Evolutionary conservation across 2,113 vertebrate species (phyloP).

Genomic region (Podilymbus podiceps): DNA sequence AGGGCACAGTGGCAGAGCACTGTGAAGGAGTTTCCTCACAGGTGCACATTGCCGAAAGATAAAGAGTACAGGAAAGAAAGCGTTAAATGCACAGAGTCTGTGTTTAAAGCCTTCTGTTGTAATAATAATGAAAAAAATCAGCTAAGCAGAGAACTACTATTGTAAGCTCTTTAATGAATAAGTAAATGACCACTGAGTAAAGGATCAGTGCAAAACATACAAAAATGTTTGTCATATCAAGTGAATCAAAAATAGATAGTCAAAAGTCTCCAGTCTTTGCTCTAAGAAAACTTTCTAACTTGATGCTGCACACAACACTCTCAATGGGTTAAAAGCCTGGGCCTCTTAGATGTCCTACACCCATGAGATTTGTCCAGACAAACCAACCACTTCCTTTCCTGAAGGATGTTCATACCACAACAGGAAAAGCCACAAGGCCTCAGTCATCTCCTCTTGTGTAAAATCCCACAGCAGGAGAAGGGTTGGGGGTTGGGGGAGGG

Average conservation of each 20-base stretch:
- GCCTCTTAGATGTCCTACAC: background rate
- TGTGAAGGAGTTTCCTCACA: background rate
- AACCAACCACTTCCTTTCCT: slow-evolving; percentile 34
- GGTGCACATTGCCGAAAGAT: background rate
- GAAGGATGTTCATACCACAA: background rate
- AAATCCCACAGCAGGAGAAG: background rate
- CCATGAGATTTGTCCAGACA: background rate
- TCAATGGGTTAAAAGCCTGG: background rate
- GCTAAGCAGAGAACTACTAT: background rate
- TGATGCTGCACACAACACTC: background rate
- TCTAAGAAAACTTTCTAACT: background rate
- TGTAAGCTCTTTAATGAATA: background rate
- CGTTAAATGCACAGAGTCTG: background rate
- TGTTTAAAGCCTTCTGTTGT: background rate
- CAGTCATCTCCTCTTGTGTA: background rate
- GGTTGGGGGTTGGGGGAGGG: background rate
- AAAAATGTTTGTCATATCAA: background rate
- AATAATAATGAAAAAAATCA: background rate
- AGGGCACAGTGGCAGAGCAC: background rate
- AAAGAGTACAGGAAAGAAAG: background rate
- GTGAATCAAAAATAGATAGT: background rate
- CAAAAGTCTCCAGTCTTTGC: background rate
- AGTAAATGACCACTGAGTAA: background rate
- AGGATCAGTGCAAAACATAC: background rate
- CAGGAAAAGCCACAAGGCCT: background rate